Evolutionary conservation across 37 sponge, comb jelly and placozoan genomes (phyloP), one percentile per base, ranked within the genome.

Genomic region (Crambe crambe): DNA sequence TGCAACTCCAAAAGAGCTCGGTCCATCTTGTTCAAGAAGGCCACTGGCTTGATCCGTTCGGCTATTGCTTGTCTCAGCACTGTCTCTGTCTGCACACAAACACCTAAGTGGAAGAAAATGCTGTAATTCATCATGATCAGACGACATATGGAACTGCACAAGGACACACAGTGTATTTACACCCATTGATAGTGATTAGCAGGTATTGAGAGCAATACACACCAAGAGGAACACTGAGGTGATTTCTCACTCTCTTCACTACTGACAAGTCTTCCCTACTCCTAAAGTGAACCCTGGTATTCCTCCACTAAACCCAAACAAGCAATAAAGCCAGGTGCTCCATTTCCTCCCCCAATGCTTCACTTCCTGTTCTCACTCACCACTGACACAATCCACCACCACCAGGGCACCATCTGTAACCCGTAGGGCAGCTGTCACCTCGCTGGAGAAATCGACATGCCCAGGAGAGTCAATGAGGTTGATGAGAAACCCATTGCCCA

Each of bases 11-110:
- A 92, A 17, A 98, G 82, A 21, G 99, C 99, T 25, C 99, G 88
- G 96, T 98, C 99, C 99, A 98, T 98, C 90, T 98, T 98, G 97
- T 98, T 98, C 87, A 98, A 79, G 92, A 98, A 98, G 56, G 94
- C 82, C 26, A 98, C 93, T 15, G 99, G 99, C 83, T 85, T 96
- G 84, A 98, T 98, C 42, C 97, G 57, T 83, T 98, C 99, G 44
- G 91, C 95, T 41, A 98, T 91, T 58, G 99, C 99, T 76, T 98
- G 99, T 40, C 98, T 89, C 29, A 97, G 86, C 17, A 97, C 98
- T 2, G 98, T 97, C 86, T 95, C 94, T 25, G 98, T 97, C 80
- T 97, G 99, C 23, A 98, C 99, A 66, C 99, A 96, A 20, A 95
- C 96, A 75, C 95, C 93, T 95, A 73, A n/a, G n/a, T 8, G 37